Percentiles rank a stretch among this genome's conserved stretches.
phyloP scores from a whole-genome alignment of 2,113 vertebrate species.

The Rhizomys pruinosus region DNA sequence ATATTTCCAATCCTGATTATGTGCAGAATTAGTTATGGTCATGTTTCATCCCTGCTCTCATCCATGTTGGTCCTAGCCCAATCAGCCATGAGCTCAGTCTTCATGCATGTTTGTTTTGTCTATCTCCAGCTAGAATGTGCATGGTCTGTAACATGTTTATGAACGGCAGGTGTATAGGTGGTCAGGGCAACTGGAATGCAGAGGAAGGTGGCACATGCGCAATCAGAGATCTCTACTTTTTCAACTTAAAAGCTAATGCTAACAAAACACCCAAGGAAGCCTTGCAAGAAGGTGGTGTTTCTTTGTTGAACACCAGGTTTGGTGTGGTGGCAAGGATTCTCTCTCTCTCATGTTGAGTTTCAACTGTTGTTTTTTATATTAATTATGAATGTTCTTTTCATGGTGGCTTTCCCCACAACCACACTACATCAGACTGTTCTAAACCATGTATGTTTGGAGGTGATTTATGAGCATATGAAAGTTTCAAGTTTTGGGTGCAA shows the following conservation, averaged over 20 bases:
- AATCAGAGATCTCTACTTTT: slow-evolving; percentile 25
- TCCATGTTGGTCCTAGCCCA: background rate
- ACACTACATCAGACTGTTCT: background rate
- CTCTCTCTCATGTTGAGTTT: background rate
- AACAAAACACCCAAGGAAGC: background rate
- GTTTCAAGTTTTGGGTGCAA: slow-evolving; percentile 10
- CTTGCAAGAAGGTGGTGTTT: background rate
- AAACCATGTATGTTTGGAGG: background rate
- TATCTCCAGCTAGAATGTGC: slow-evolving; percentile 8
- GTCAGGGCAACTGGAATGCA: background rate
- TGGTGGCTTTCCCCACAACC: background rate
- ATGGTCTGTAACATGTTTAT: background rate
- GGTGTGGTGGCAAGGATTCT: background rate
- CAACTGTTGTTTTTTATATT: background rate
- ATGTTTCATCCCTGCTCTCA: background rate
- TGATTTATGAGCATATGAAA: background rate
- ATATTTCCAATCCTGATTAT: background rate
- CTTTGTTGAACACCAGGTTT: background rate
- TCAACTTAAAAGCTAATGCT: background rate
- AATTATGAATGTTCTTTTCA: background rate
- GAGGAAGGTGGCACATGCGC: background rate
- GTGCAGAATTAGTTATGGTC: background rate
- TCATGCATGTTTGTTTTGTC: background rate
- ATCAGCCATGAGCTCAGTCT: background rate
- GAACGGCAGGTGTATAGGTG: background rate